phyloP scores from a whole-genome alignment of 2,888 invertebrate species.

The Yponomeuta cagnagella region DNA sequence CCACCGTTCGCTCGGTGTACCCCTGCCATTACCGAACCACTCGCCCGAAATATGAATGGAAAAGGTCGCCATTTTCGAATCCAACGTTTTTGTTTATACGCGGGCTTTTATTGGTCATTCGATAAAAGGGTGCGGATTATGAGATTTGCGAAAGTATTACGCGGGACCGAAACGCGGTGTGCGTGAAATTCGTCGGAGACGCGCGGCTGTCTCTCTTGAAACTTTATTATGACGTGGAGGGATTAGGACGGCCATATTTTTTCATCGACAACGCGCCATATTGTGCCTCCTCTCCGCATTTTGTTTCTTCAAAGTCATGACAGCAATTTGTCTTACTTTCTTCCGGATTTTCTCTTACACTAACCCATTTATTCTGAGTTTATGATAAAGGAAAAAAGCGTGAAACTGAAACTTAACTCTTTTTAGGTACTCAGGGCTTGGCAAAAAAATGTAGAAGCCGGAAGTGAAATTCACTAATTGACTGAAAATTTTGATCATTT shows the following conservation, averaged over 20 bases:
- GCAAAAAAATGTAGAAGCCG: too few species aligned
- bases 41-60: conserved; percentile 44
- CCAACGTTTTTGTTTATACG: conserved; percentile 41
- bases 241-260: conserved; percentile 11
- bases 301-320: conserved; percentile 9
- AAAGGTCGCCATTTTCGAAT: conserved; percentile 40
- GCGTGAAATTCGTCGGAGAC: conserved; percentile 15
- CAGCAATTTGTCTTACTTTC: conserved; percentile 6
- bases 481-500: too few species aligned
- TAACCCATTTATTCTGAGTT: neutral
- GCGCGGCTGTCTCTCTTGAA: conserved; percentile 8
- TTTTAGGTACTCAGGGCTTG: too few species aligned
- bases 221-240: conserved; percentile 11
- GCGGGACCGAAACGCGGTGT: conserved; percentile 17
- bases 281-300: conserved; percentile 5
- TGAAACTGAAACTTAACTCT: neutral
- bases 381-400: neutral
- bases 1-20: neutral
- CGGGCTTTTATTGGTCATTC: conserved; percentile 31
- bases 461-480: too few species aligned
- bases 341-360: neutral
- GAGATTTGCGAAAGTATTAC: conserved; percentile 18
- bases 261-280: conserved; percentile 13
- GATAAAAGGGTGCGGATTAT: conserved; percentile 25
- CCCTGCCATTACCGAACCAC: neutral